Percentiles rank a stretch among this genome's conserved stretches.
phyloP scores from a whole-genome alignment of 2,797 vertebrate species.

The Hippocampus kuda region DNA sequence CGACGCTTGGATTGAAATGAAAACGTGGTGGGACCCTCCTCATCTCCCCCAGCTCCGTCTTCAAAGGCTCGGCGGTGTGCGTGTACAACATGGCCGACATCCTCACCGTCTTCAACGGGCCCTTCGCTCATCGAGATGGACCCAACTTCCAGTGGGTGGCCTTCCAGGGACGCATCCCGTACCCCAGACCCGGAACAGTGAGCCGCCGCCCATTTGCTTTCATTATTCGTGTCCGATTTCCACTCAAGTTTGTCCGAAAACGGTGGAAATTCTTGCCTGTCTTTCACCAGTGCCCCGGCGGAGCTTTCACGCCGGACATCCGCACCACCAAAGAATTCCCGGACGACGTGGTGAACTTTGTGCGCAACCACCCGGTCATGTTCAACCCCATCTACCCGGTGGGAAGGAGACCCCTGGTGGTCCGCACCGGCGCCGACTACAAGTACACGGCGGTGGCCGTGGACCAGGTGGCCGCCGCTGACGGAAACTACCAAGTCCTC shows the following conservation, averaged over 20 bases:
- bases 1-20: not conserved
- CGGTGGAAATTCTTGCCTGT: not conserved
- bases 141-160: constrained; percentile 94
- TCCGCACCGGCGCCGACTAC: constrained; percentile 83
- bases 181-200: constrained; percentile 91
- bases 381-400: constrained; percentile 90
- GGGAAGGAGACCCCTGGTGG: constrained; percentile 81
- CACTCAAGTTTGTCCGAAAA: not conserved
- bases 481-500: constrained; percentile 89
- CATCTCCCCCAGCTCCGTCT: constrained; percentile 78
- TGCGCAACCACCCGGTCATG: constrained; percentile 94
- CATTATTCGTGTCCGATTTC: not conserved
- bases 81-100: constrained; percentile 95
- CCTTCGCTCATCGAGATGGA: constrained; percentile 93
- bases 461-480: constrained; percentile 85
- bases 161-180: constrained; percentile 93
- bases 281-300: constrained; percentile 81
- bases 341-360: constrained; percentile 94
- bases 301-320: constrained; percentile 91
- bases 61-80: constrained; percentile 93
- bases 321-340: constrained; percentile 92
- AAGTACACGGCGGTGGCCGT: constrained; percentile 91
- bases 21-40: not conserved
- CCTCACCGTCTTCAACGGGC: constrained; percentile 94
- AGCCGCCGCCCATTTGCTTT: constrained; percentile 51